Percentiles rank a stretch among this genome's conserved stretches.
phyloP scores from a whole-genome alignment of 1,140 invertebrate species.

The Caerostris darwini region DNA sequence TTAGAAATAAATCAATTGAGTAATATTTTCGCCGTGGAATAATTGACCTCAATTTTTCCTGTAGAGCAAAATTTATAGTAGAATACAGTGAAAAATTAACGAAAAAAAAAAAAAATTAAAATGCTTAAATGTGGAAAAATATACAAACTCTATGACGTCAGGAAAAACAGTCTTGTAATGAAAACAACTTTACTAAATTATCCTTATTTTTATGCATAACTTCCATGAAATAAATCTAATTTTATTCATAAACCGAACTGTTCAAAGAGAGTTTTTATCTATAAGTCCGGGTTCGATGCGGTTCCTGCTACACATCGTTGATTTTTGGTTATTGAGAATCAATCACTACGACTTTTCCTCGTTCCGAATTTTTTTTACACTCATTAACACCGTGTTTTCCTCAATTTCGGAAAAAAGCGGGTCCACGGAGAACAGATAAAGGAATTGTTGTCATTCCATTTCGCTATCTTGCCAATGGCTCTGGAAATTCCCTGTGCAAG shows the following conservation, averaged over 20 bases:
- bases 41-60: too few relatives aligned
- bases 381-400: constrained; percentile 13
- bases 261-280: not conserved
- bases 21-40: too few relatives aligned
- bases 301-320: not conserved
- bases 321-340: not conserved
- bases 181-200: not conserved
- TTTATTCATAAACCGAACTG: not conserved
- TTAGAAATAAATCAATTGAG: too few relatives aligned
- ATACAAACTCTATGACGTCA: too few relatives aligned
- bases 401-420: not conserved
- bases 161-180: too few relatives aligned
- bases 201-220: not conserved
- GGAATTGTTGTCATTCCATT: not conserved
- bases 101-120: too few relatives aligned
- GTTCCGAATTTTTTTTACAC: not conserved
- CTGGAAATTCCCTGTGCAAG: not conserved
- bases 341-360: not conserved
- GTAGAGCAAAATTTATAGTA: too few relatives aligned
- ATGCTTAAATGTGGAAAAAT: too few relatives aligned
- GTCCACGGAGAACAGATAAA: not conserved
- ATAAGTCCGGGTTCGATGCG: not conserved
- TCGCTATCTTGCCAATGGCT: not conserved
- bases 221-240: not conserved
- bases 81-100: too few relatives aligned